Conservation (phyloP, 2,113 vertebrate genomes). For the Capreolus pygargus region DNA sequence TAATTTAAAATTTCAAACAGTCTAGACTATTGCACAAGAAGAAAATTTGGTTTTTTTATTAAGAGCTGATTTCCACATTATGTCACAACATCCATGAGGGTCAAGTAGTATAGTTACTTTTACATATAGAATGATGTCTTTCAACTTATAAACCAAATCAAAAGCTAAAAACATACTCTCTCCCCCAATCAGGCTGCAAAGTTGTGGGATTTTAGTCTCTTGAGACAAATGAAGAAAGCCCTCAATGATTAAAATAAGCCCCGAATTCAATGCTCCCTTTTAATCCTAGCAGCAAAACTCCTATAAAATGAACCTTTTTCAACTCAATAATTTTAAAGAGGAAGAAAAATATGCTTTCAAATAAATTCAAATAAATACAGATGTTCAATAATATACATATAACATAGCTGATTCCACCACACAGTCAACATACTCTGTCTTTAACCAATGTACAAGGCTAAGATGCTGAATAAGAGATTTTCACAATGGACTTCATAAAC, state of each 20-base stretch:
- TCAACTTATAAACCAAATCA: conserved; percentile 19
- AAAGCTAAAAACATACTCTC: background rate
- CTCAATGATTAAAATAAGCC: background rate
- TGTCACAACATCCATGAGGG: background rate
- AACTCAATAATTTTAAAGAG: background rate
- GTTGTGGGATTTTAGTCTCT: background rate
- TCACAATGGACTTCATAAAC: background rate
- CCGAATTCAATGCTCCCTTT: background rate
- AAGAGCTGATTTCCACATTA: conserved; percentile 5
- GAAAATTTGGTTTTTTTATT: background rate
- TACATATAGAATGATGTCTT: conserved; percentile 9
- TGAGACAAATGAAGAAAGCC: conserved; percentile 5
- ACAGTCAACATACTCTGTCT: background rate
- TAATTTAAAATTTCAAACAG: conserved; percentile 11
- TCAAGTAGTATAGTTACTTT: background rate
- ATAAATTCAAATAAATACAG: background rate
- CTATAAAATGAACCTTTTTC: background rate
- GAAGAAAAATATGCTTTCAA: background rate
- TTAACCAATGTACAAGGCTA: background rate
- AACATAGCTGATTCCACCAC: background rate
- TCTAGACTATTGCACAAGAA: background rate
- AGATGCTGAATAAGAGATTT: background rate
- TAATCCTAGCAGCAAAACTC: background rate
- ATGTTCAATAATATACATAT: background rate
- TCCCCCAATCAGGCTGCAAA: background rate